Evolutionary conservation across 2,888 invertebrate genomes (phyloP), one percentile per base, ranked within the genome.

Genomic region (Sipunculus nudus): DNA sequence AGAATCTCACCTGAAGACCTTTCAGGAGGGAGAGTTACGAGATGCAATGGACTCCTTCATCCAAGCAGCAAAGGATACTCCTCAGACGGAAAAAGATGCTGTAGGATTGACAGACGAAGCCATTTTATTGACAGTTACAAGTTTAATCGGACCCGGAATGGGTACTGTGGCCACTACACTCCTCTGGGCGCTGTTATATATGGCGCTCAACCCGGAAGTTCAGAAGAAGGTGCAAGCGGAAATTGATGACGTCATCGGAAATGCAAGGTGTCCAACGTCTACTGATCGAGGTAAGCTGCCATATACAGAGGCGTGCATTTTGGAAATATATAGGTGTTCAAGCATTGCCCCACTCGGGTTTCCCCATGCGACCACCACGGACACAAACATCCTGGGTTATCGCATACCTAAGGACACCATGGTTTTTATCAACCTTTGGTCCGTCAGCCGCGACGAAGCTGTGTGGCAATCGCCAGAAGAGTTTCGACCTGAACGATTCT

Each of bases 31-130:
- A 6, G 52, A 65, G 45, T 65, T 75, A 16, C 70, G 78, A 28
- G 79, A 79, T 62, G 72, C 75, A 47, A 77, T 76, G 5, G 79
- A 79, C 59, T 73, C 75, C 10, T 68, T 79, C 5, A 76, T 79
- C 38, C 62, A 68, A 50, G 63, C 69, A 0, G 62, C 61, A 19
- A 69, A 69, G 35, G 75, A 73, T 25, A 74, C 68, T 23, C 55
- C 68, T 0, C 60, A 61, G 26, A 71, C 69, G 32, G 74, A 75
- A 31, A 75, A 75, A 28, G 46, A 55, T 1, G 65, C 68, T 3
- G 72, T 71, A 10, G 76, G 75, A 25, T 64, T 78, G 39, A 76
- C 75, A 5, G 71, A 75, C 39, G 72, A 70, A 29, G 75, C 74
- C 53, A 75, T 79, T 19, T 53, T 77, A 53, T 69, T 67, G 1